Percentiles rank a stretch among this genome's conserved stretches.
Evolutionary conservation across 2,888 invertebrate genomes (phyloP).

Genomic region (Agonopterix subpropinquella): DNA sequence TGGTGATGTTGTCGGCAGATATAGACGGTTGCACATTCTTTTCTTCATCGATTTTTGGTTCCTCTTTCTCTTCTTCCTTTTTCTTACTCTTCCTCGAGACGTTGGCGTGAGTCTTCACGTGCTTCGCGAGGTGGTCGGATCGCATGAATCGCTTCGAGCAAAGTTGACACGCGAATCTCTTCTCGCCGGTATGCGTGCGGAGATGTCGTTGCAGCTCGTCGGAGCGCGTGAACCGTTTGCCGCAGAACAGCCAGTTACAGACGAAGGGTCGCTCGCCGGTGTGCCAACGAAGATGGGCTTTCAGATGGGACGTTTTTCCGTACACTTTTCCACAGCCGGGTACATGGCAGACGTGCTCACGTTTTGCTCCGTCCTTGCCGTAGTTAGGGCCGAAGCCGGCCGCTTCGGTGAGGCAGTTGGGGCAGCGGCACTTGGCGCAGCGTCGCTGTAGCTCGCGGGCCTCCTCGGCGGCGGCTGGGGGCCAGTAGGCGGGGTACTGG

Average conservation of each 20-base stretch:
- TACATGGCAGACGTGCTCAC: conserved; percentile 90
- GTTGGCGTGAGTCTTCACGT: conserved; percentile 90
- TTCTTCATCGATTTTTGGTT: conserved; percentile 32
- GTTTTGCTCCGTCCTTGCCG: conserved; percentile 84
- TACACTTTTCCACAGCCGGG: conserved; percentile 92
- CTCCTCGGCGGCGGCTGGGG: conserved; percentile 61
- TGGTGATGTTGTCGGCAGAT: conserved; percentile 4
- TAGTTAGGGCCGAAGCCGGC: conserved; percentile 83
- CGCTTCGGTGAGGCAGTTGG: conserved; percentile 88
- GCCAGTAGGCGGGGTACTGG: conserved; percentile 68
- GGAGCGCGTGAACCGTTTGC: conserved; percentile 92
- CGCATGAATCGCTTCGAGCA: conserved; percentile 94
- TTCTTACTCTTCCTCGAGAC: conserved; percentile 70
- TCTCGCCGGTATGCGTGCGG: conserved; percentile 93
- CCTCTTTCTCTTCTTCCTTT: conserved; percentile 62
- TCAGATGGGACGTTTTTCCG: conserved; percentile 95
- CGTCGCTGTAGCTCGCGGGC: conserved; percentile 78
- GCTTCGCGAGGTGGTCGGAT: conserved; percentile 95
- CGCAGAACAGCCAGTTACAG: conserved; percentile 92
- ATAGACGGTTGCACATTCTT: conserved; percentile 17
- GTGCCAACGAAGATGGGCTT: conserved; percentile 95
- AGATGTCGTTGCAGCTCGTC: conserved; percentile 93
- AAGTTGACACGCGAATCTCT: conserved; percentile 89
- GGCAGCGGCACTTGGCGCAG: conserved; percentile 86
- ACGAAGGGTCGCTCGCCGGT: conserved; percentile 94